Conservation (phyloP, 2,888 invertebrate species). For the Carabus problematicus region DNA sequence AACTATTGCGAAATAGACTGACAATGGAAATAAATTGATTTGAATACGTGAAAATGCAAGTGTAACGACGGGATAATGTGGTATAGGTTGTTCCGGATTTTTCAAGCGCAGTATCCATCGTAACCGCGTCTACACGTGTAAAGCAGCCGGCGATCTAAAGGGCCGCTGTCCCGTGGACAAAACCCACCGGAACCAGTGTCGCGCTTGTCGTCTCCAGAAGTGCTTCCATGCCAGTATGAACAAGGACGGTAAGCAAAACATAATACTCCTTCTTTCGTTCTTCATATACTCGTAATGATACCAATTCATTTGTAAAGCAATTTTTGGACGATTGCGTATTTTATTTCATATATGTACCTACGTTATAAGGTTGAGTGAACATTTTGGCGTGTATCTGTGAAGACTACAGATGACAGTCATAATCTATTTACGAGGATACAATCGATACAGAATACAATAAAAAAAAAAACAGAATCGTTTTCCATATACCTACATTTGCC, state of each 20-base stretch:
- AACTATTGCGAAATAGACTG: too few relatives aligned
- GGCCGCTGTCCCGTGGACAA: slow-evolving; percentile 96
- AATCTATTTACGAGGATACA: slow-evolving; percentile 47
- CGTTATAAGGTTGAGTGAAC: too few relatives aligned
- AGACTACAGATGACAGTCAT: slow-evolving; percentile 45
- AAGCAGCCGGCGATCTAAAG: slow-evolving; percentile 91
- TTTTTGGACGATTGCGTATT: too few relatives aligned
- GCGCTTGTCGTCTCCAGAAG: slow-evolving; percentile 92
- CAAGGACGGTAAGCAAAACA: slow-evolving; percentile 87
- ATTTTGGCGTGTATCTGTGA: not conserved
- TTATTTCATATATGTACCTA: too few relatives aligned
- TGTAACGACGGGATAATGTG: slow-evolving; percentile 5
- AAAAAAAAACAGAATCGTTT: not conserved
- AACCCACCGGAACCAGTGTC: slow-evolving; percentile 95
- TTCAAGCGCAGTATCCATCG: slow-evolving; percentile 96
- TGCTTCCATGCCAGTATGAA: slow-evolving; percentile 98
- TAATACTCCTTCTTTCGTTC: not conserved
- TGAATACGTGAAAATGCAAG: not conserved
- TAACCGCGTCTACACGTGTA: slow-evolving; percentile 96
- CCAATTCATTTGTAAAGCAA: too few relatives aligned
- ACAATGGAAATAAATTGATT: not conserved
- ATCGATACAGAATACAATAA: slow-evolving; percentile 44
- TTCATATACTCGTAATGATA: not conserved
- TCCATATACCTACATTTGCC: slow-evolving; percentile 7
- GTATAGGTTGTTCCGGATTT: slow-evolving; percentile 89